These are phyloP conservation scores for Mus musculus DNA, from an alignment of 2,113 vertebrate genomes.

Conservation along the genomic window DNA sequence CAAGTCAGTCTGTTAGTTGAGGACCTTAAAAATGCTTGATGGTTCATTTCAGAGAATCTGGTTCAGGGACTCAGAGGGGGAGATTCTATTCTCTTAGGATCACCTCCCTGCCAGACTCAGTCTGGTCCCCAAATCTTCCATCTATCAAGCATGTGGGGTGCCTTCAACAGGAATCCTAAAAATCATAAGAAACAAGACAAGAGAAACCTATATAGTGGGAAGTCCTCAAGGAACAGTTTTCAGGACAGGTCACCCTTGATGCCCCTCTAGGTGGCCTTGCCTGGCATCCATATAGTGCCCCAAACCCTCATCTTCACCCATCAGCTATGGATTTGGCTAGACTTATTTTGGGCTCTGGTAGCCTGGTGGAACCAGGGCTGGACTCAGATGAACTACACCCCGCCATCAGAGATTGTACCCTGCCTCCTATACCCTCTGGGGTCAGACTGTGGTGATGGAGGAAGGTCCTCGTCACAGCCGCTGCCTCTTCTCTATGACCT, in stretches of 20 bases:
- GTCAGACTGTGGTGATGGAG: background rate
- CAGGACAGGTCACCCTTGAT: background rate
- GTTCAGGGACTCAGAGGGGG: background rate
- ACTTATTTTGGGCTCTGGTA: background rate
- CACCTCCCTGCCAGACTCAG: background rate
- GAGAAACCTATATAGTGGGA: background rate
- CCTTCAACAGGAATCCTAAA: background rate
- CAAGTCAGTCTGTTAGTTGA: background rate
- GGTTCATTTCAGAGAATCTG: background rate
- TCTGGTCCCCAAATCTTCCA: background rate
- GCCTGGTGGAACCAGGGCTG: background rate
- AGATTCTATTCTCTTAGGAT: background rate
- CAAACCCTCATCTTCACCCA: background rate
- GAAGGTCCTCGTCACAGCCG: constrained; percentile 22
- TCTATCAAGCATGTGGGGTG: background rate
- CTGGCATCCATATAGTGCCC: background rate
- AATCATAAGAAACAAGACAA: background rate
- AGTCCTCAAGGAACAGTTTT: background rate
- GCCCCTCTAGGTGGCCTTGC: background rate
- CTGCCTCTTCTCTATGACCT: background rate
- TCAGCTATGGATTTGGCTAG: constrained; percentile 26
- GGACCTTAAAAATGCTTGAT: background rate
- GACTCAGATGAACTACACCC: background rate
- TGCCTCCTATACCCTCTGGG: background rate
- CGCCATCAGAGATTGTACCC: background rate